A percentile compares a stretch with the other conserved stretches of the same genome.
Evolutionary conservation across 2,113 vertebrate species (phyloP).

Genomic region (Orthochromis malagaraziensis): DNA sequence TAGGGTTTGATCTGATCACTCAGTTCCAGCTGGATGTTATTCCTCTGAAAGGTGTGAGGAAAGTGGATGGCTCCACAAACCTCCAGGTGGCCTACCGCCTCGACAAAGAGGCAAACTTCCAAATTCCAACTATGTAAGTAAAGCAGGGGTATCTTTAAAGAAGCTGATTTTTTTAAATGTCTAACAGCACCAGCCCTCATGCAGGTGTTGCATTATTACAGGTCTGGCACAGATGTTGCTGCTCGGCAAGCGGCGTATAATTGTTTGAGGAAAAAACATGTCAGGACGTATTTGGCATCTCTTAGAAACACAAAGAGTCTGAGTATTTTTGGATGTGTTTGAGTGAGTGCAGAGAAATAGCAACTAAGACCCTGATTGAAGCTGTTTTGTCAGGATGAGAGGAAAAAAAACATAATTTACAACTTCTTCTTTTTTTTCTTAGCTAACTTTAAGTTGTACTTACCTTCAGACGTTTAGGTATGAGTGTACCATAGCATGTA

Average conservation of each 20-base stretch:
- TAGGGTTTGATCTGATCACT: conserved; percentile 78
- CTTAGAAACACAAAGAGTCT: background rate
- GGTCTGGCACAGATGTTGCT: conserved; percentile 58
- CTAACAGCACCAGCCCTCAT: background rate
- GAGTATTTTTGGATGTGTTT: background rate
- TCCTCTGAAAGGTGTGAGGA: conserved; percentile 72
- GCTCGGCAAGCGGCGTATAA: conserved; percentile 31
- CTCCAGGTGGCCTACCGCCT: conserved; percentile 78
- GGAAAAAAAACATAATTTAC: background rate
- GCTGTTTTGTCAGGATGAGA: background rate
- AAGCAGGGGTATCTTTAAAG: conserved; percentile 4
- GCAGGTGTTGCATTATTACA: conserved; percentile 74
- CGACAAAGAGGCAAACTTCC: conserved; percentile 77
- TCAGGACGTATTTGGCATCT: conserved; percentile 43
- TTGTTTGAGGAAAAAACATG: conserved; percentile 51
- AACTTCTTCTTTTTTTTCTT: background rate
- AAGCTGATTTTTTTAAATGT: background rate
- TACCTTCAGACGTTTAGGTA: background rate
- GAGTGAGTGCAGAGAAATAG: background rate
- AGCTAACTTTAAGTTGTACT: background rate
- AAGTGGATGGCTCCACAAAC: conserved; percentile 75
- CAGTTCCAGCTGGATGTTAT: conserved; percentile 78
- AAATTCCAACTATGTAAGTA: conserved; percentile 78
- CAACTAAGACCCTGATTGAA: background rate
- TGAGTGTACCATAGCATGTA: background rate